These are phyloP conservation scores for Phrynosoma blainvillii DNA, from an alignment of 2,113 vertebrate genomes.

Conservation along the genomic window DNA sequence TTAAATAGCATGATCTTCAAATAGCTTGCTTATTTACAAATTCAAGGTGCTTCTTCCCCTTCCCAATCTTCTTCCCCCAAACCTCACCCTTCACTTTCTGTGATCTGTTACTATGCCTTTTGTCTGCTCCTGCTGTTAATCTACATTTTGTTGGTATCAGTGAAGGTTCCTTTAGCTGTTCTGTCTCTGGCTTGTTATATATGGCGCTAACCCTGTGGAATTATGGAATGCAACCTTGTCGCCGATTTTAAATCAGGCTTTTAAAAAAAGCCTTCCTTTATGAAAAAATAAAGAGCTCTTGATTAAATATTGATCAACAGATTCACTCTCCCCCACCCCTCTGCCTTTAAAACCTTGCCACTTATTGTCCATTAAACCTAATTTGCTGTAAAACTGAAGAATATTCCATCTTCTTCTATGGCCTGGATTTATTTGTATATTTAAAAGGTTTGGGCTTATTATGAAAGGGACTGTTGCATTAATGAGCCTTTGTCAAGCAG, in stretches of 20 bases:
- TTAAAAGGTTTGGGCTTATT: constrained; percentile 56
- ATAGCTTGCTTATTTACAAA: constrained; percentile 74
- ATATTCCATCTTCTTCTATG: constrained; percentile 27
- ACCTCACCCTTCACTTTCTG: constrained; percentile 56
- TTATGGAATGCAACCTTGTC: constrained; percentile 47
- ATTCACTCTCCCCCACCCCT: neutral
- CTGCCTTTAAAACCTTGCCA: constrained; percentile 19
- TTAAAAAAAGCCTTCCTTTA: constrained; percentile 8
- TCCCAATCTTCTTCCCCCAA: neutral
- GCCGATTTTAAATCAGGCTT: constrained; percentile 42
- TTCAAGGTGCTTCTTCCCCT: constrained; percentile 60
- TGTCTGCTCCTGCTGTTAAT: constrained; percentile 72
- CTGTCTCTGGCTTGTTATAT: constrained; percentile 51
- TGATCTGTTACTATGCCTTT: constrained; percentile 73
- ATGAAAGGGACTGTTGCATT: constrained; percentile 45
- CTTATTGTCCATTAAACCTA: constrained; percentile 31
- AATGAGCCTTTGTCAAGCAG: constrained; percentile 62
- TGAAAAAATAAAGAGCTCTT: constrained; percentile 47
- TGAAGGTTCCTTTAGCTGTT: constrained; percentile 59
- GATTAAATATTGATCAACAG: constrained; percentile 45
- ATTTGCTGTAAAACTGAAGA: constrained; percentile 39
- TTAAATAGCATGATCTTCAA: constrained; percentile 70
- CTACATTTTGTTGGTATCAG: constrained; percentile 74
- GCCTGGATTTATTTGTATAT: constrained; percentile 59
- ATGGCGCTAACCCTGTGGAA: constrained; percentile 44